Percentiles rank a stretch among this genome's conserved stretches.
These are phyloP conservation scores for Pteropus alecto DNA, from an alignment of 2,113 vertebrate species.

Conservation along the genomic window DNA sequence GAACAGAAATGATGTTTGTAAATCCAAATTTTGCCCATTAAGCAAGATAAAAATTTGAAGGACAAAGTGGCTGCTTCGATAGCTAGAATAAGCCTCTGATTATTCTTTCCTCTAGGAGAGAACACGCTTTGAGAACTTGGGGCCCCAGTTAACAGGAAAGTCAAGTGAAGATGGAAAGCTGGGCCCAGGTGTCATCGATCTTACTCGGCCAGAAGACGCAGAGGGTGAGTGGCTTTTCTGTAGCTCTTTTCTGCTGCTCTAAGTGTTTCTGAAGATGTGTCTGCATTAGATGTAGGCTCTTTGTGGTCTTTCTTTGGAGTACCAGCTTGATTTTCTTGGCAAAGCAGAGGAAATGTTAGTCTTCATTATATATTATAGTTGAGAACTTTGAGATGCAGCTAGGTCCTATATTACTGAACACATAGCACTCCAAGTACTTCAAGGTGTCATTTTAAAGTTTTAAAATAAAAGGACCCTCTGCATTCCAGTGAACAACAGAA, in stretches of 20 bases:
- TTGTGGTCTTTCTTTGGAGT: neutral
- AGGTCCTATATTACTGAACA: neutral
- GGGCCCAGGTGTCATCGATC: conserved; percentile 97
- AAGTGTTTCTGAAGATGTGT: neutral
- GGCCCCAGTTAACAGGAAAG: conserved; percentile 93
- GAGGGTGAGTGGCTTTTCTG: conserved; percentile 89
- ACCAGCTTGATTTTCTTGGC: neutral
- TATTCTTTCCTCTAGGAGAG: conserved; percentile 90
- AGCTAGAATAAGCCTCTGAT: conserved; percentile 48
- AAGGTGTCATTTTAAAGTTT: neutral
- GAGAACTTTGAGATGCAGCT: conserved; percentile 11
- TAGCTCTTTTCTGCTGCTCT: neutral
- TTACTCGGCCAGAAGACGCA: conserved; percentile 97
- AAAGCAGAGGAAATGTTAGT: neutral
- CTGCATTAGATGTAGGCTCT: neutral
- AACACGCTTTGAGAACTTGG: conserved; percentile 94
- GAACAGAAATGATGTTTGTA: neutral
- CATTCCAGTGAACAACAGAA: neutral
- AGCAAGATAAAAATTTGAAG: neutral
- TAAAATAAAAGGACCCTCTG: neutral
- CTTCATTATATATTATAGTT: neutral
- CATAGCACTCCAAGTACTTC: neutral
- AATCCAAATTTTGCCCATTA: neutral
- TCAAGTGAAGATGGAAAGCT: conserved; percentile 95
- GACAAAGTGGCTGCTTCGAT: neutral